Percentiles rank a stretch among this genome's conserved stretches.
Evolutionary conservation across 2,888 invertebrate genomes (phyloP).

Genomic region (Stenoptilia bipunctidactyla): DNA sequence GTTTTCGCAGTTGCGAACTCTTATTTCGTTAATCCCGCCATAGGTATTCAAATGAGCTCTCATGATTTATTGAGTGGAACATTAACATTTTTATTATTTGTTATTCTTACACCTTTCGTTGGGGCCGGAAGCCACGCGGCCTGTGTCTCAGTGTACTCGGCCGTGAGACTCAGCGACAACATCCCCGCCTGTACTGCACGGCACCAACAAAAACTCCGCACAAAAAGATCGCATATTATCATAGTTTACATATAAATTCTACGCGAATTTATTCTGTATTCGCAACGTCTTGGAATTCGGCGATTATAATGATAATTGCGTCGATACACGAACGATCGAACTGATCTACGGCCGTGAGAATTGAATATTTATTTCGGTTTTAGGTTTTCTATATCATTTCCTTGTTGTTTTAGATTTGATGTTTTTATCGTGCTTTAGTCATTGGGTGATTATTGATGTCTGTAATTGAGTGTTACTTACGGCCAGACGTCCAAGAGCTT

Average conservation of each 20-base stretch:
- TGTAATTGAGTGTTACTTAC: too few species aligned
- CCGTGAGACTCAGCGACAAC: conserved; percentile 60
- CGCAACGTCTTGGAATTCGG: conserved; percentile 50
- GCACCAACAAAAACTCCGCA: conserved; percentile 41
- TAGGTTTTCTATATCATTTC: conserved; percentile 26
- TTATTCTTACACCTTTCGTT: conserved; percentile 67
- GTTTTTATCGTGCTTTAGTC: too few species aligned
- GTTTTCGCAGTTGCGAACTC: conserved; percentile 43
- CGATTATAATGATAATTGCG: conserved; percentile 66
- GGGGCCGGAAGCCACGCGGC: conserved; percentile 69
- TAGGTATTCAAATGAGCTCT: conserved; percentile 68
- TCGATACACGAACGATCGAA: conserved; percentile 57
- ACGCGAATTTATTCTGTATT: conserved; percentile 65
- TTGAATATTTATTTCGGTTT: conserved; percentile 57
- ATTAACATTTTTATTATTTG: conserved; percentile 73
- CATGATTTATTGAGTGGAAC: conserved; percentile 73
- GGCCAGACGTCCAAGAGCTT: conserved; percentile 79
- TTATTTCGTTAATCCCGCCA: conserved; percentile 61
- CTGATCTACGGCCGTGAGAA: conserved; percentile 68
- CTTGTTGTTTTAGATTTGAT: too few species aligned
- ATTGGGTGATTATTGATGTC: too few species aligned
- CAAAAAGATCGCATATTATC: conserved; percentile 61
- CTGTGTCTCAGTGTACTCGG: conserved; percentile 61
- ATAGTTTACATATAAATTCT: conserved; percentile 72
- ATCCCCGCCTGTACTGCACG: conserved; percentile 28